Evolutionary conservation across 2,113 vertebrate genomes (phyloP), one percentile per base, ranked within the genome.

Genomic region (Phalacrocorax pelagicus): DNA sequence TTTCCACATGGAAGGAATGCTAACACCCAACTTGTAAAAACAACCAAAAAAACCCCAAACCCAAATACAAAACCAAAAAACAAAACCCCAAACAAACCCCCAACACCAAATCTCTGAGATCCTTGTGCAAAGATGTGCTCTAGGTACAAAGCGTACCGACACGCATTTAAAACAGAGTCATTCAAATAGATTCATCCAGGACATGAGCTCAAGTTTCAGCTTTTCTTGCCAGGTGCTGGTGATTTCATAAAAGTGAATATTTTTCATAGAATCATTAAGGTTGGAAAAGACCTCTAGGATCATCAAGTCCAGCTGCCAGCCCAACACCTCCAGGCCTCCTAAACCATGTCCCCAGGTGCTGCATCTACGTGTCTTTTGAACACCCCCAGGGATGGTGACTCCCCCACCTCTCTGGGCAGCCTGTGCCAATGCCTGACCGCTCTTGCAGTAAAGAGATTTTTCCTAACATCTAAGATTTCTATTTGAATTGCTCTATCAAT

Each of bases 41-140:
- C 38, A 29, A 52, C 6, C 42, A 10, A 11, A 11, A 38, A 38
- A 4, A 13, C 6, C 2, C 7, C 0, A 29, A 14, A 23, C 6
- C 7, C 44, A 46, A 46, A 46, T 46, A 46, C 44, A 46, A 46
- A 46, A 46, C 16, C 44, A 23, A 71, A 49, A 87, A 36, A 2
- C 8, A 44, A 13, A 6, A 1, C 9, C 29, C 19, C 21, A 57
- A 81, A 15, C 15, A 20, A 42, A 13, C 7, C 11, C n/a, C n/a
- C 40, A 49, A 44, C 55, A 20, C 55, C 58, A 49, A 32, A 67
- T 4, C 23, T 62, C 30, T 62, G 58, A 88, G 51, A 52, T 73
- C 29, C 24, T 74, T 65, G 30, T 36, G 22, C 16, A 27, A 32
- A 63, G 59, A 47, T 59, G 23, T 81, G 23, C 38, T 47, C 62